Base-by-base conservation (phyloP, 2,888 invertebrate species). In the Calliopum simillimum region DNA sequence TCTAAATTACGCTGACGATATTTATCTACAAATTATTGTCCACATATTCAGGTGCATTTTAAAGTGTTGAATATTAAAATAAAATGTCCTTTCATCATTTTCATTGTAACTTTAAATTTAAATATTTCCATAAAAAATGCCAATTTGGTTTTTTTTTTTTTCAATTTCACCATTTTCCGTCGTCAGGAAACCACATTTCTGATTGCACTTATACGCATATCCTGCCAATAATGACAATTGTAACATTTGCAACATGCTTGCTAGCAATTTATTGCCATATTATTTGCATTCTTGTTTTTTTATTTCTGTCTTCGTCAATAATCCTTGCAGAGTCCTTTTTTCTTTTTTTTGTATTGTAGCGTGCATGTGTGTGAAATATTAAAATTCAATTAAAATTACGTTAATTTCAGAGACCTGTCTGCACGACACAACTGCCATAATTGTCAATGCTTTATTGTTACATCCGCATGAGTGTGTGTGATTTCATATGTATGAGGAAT, bases 341-440 rank as follows among this genome's bases (percentile, higher is more conserved):
- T n/a, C n/a, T n/a, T n/a, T n/a, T n/a, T n/a, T n/a, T n/a, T n/a
- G n/a, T n/a, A n/a, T n/a, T n/a, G n/a, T n/a, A n/a, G 56, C 46
- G 66, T 25, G 58, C 75, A 76, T 74, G 74, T 79, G 78, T 81
- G 81, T 81, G 76, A 81, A 81, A 81, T 82, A 81, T 81, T 82
- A 81, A 81, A 81, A 81, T 81, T 82, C 81, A 81, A 81, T 81
- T 82, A 82, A 82, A 81, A 79, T 77, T 75, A 79, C 81, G 81
- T 81, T 82, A 82, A 82, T 81, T 78, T 78, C 76, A 68, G 23
- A 65, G 55, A 3, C 43, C 55, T 55, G 13, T 46, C 21, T 3
- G 13, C 11, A 13, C 21, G 21, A 5, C 12, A 16, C 51, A 44
- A 72, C 76, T 81, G 76, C 76, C 82, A 80, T 76, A 82, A 79